These are phyloP conservation scores for Deilephila porcellus DNA, from an alignment of 2,888 invertebrate species.

Conservation along the genomic window DNA sequence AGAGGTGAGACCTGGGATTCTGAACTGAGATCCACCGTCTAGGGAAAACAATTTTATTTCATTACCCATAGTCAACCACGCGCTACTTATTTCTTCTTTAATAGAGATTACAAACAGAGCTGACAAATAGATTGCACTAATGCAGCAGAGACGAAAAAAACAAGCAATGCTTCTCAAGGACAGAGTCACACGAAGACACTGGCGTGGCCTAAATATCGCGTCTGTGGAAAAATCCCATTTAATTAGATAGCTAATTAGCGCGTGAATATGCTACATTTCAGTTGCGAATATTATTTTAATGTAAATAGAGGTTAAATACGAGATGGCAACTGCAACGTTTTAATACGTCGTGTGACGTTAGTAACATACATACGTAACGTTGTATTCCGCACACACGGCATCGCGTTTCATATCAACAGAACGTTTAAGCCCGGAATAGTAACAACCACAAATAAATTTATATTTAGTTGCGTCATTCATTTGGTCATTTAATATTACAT, in stretches of 20 bases:
- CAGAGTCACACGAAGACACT: not conserved
- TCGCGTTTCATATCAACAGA: not conserved
- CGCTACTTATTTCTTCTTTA: no score
- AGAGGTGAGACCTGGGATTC: no score
- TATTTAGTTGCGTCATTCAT: not conserved
- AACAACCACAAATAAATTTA: not conserved
- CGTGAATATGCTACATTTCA: not conserved
- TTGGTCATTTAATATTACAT: not conserved
- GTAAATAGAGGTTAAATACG: slow-evolving; percentile 14
- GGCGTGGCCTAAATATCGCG: not conserved
- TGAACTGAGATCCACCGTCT: no score
- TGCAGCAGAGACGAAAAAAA: no score
- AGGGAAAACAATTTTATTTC: no score
- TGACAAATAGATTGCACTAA: no score
- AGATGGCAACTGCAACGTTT: not conserved
- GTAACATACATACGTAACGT: not conserved
- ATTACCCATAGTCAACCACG: no score
- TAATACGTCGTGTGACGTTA: slow-evolving; percentile 4
- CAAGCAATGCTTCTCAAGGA: not conserved
- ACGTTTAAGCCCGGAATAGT: not conserved
- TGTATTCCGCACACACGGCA: not conserved
- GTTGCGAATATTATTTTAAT: slow-evolving; percentile 12
- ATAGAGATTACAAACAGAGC: no score
- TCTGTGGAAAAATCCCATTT: not conserved
- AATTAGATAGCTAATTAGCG: not conserved